Evolutionary conservation across 2,888 invertebrate species (phyloP), one percentile per base, ranked within the genome.

Genomic region (Heteromurus nitidus): DNA sequence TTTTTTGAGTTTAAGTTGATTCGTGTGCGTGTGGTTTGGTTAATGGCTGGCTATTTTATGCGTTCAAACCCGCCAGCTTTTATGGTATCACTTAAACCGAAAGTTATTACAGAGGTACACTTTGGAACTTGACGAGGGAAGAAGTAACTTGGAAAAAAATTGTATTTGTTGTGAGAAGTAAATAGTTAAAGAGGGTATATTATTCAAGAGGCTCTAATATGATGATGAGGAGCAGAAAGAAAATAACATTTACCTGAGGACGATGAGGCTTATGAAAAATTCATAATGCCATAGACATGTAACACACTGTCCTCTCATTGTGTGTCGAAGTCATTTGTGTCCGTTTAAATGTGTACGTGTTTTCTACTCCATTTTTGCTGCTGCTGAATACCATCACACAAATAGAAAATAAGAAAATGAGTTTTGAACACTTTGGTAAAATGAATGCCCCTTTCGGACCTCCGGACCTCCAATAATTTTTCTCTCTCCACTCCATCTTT

Each of bases 401-500:
- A n/a, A n/a, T n/a, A n/a, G n/a, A n/a, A 24, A 65, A 65, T 18
- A 47, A 3, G 47, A 47, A 50, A 20, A 18, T n/a, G 18, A 22
- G 24, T 65, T 28, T 3, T 65, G 30, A 28, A 28, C 53, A 26
- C n/a, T 64, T 67, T 9, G 2, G 68, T 68, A 30, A 47, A 68
- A 31, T 30, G 68, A 28, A 68, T 53, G 68, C 50, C 68, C 68
- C 68, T 53, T 68, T 26, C n/a, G n/a, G n/a, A n/a, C n/a, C n/a
- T 60, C 3, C 30, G 53, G 53, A 68, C 68, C 68, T 68, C 20
- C 30, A 68, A 68, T 68, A 68, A 60, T 30, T 60, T 60, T 60
- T 28, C 60, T 16, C 18, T 28, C 18, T 60, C 60, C 31, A 16
- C n/a, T 60, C 31, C n/a, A n/a, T n/a, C 30, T 60, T 26, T 30